phyloP scores from a whole-genome alignment of 2,888 invertebrate genomes.

The Eupithecia dodoneata region DNA sequence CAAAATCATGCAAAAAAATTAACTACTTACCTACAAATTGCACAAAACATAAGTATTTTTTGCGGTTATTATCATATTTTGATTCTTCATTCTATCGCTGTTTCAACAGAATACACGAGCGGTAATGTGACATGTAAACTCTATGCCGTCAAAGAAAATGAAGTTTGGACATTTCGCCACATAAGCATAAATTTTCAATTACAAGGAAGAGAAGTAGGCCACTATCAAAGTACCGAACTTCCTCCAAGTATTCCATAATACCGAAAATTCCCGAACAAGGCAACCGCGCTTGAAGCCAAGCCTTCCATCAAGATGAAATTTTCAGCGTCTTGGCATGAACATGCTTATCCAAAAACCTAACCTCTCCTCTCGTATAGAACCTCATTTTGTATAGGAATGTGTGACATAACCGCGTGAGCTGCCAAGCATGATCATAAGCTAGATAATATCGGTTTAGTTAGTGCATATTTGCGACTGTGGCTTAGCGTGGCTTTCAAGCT shows the following conservation, averaged over 20 bases:
- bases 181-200: constrained; percentile 5
- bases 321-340: constrained; percentile 31
- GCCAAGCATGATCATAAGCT: constrained; percentile 41
- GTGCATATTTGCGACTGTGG: constrained; percentile 2
- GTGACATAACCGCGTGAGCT: constrained; percentile 37
- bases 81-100: neutral
- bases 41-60: neutral
- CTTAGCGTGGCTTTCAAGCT: neutral
- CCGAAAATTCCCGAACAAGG: constrained; percentile 23
- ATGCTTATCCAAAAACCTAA: constrained; percentile 29
- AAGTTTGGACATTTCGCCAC: neutral
- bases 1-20: too few species aligned
- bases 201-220: neutral
- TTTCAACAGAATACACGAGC: neutral
- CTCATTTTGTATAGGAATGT: constrained; percentile 14
- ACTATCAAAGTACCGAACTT: constrained; percentile 10
- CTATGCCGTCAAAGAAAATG: neutral
- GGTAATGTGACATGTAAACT: neutral
- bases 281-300: constrained; percentile 14
- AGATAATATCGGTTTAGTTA: constrained; percentile 5
- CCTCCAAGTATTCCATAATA: constrained; percentile 9
- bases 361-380: constrained; percentile 17
- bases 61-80: neutral
- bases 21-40: neutral
- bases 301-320: constrained; percentile 28